Conservation (phyloP, 2,113 vertebrate species). For the Entosphenus tridentatus region DNA sequence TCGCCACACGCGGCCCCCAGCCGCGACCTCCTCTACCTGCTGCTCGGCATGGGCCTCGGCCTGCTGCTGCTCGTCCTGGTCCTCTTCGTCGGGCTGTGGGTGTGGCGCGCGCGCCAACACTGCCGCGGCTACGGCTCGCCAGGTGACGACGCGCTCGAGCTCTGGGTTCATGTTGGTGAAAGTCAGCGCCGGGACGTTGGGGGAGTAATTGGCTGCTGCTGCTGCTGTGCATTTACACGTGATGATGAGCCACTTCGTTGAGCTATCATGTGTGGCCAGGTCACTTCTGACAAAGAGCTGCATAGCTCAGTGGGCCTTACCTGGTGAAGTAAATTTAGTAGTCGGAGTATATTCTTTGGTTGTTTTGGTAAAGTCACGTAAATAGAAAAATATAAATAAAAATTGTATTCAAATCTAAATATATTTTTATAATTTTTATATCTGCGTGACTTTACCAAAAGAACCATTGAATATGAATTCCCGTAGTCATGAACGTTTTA, state of each 20-base stretch:
- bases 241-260: background rate
- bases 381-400: no score
- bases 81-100: slow-evolving; percentile 73
- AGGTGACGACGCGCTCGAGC: background rate
- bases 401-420: no score
- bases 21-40: slow-evolving; percentile 54
- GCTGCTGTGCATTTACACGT: background rate
- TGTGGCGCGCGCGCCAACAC: slow-evolving; percentile 79
- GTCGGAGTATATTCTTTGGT: no score
- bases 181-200: background rate
- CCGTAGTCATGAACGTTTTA: no score
- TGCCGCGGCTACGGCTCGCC: slow-evolving; percentile 57
- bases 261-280: slow-evolving; percentile 8
- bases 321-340: no score
- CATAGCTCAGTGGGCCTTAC: background rate
- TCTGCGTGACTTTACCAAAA: no score
- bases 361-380: no score
- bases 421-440: no score
- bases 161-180: background rate
- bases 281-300: slow-evolving; percentile 10
- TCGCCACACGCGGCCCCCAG: slow-evolving; percentile 11
- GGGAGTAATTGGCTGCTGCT: background rate
- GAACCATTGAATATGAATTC: no score
- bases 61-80: slow-evolving; percentile 84
- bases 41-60: slow-evolving; percentile 59